These are phyloP conservation scores for Gopherus flavomarginatus DNA, from an alignment of 2,113 vertebrate species.

Conservation along the genomic window DNA sequence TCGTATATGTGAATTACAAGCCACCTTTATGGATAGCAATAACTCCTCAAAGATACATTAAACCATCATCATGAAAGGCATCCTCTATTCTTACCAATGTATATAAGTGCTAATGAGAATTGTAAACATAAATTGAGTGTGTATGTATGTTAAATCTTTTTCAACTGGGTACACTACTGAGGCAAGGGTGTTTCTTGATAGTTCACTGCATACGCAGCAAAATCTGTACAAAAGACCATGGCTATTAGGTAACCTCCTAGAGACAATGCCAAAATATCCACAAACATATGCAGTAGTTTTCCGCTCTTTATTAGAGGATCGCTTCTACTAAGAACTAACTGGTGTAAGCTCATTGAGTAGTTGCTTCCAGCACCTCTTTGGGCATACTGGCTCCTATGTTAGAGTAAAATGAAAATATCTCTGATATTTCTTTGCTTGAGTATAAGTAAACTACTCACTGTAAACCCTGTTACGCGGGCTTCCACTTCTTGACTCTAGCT, in stretches of 20 bases:
- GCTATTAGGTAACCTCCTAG: background rate
- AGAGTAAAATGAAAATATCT: background rate
- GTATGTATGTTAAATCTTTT: background rate
- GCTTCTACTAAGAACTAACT: background rate
- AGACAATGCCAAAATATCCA: background rate
- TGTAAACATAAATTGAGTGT: background rate
- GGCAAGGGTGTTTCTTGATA: background rate
- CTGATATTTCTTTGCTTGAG: background rate
- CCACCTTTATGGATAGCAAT: rapidly evolving
- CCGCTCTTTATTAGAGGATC: background rate
- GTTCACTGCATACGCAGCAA: background rate
- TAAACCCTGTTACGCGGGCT: background rate
- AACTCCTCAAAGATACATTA: background rate
- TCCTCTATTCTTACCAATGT: background rate
- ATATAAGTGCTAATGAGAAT: background rate
- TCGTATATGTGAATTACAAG: background rate
- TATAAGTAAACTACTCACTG: background rate
- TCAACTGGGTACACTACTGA: background rate
- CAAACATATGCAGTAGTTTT: background rate
- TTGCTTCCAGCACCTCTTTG: background rate
- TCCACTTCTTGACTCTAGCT: background rate
- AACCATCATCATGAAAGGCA: background rate
- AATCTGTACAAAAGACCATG: background rate
- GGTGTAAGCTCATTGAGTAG: background rate
- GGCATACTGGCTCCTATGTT: background rate